Conservation (phyloP, 2,113 vertebrate genomes). For the Caranx ignobilis region DNA sequence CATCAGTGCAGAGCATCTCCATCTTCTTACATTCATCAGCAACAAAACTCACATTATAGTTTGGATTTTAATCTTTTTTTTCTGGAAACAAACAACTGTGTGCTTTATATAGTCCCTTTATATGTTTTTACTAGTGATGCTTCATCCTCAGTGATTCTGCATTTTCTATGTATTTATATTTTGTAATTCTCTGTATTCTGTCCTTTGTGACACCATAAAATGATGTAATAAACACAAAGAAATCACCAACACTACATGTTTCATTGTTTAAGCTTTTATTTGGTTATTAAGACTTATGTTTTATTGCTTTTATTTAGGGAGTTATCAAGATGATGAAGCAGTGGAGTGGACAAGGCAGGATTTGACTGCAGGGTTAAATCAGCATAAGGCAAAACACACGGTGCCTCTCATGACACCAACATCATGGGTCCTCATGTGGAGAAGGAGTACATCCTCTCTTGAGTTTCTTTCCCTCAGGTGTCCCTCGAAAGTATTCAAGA, state of each 20-base stretch:
- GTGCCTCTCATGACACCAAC: not conserved
- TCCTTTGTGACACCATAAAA: conserved; percentile 47
- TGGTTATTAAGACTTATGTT: not conserved
- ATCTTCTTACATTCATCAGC: not conserved
- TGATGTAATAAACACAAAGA: conserved; percentile 60
- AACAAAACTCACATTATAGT: conserved; percentile 1
- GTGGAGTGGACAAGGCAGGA: not conserved
- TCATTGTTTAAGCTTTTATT: conserved; percentile 4
- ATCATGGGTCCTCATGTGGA: conserved; percentile 8
- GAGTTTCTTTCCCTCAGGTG: conserved; percentile 75
- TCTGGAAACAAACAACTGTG: conserved; percentile 9
- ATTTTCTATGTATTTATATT: conserved; percentile 74
- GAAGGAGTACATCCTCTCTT: conserved; percentile 61
- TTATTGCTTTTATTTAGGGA: not conserved
- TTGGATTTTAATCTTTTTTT: conserved; percentile 11
- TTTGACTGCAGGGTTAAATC: not conserved
- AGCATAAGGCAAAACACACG: not conserved
- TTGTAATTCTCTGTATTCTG: conserved; percentile 65
- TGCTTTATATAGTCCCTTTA: conserved; percentile 14
- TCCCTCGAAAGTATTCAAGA: conserved; percentile 75
- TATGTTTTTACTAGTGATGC: conserved; percentile 7
- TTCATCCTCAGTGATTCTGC: conserved; percentile 32
- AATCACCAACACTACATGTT: conserved; percentile 8
- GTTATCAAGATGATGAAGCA: not conserved
- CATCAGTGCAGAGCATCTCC: conserved; percentile 21